Conservation (phyloP, 2,113 vertebrate genomes). For the Lagenorhynchus albirostris region DNA sequence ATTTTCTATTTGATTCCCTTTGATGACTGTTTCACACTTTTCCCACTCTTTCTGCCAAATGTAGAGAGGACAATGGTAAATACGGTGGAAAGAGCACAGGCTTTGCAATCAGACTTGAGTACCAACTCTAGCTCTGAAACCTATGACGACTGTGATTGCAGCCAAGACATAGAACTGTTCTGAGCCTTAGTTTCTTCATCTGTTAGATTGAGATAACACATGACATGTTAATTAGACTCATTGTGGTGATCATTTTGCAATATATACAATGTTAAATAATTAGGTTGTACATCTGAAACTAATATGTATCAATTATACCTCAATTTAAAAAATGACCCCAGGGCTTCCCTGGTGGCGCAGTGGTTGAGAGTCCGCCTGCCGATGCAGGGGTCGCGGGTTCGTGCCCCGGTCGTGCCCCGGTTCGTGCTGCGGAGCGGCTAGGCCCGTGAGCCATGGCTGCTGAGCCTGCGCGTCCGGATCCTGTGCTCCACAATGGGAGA, state of each 20-base stretch:
- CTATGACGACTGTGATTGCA: neutral
- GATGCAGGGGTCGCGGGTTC: no score
- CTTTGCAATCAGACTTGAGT: neutral
- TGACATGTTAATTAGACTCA: neutral
- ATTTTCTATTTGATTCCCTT: slow-evolving; percentile 4
- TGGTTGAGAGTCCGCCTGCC: no score
- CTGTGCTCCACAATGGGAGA: no score
- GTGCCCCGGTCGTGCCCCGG: no score
- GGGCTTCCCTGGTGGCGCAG: no score
- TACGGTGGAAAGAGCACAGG: neutral
- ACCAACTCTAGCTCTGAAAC: neutral
- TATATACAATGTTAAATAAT: neutral
- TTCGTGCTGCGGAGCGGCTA: no score
- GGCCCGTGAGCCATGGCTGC: no score
- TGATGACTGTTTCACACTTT: neutral
- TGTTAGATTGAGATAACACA: neutral
- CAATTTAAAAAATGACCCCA: neutral
- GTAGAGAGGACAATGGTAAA: neutral
- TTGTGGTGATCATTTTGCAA: neutral
- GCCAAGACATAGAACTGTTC: neutral
- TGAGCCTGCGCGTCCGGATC: no score
- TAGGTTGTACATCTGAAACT: neutral
- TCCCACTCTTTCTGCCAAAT: neutral
- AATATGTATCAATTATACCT: neutral
- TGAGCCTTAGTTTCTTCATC: neutral